Base-by-base conservation (phyloP, 2,888 invertebrate genomes). In the Isoperla grammatica region DNA sequence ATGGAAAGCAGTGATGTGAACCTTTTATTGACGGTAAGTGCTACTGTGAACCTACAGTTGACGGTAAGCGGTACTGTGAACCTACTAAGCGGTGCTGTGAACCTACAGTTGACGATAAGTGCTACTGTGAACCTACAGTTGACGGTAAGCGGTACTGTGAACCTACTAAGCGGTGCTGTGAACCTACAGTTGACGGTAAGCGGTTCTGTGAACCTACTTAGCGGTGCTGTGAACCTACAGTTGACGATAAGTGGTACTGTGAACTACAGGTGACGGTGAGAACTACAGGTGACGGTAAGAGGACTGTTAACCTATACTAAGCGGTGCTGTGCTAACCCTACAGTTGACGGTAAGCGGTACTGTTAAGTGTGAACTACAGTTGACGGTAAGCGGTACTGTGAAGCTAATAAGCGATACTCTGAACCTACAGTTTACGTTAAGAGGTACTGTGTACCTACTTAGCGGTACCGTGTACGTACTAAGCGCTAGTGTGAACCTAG, bases 261-360 rank as follows among this genome's bases (percentile, higher is more conserved):
- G 69, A 86, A n/a, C n/a, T n/a, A n/a, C n/a, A n/a, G n/a, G n/a
- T n/a, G n/a, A n/a, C n/a, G n/a, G n/a, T n/a, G n/a, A 88, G 63
- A 82, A 79, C 79, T 78, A 86, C 87, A 89, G 75, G 90, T 90
- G 17, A 90, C 90, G 13, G 88, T 88, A 2, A 90, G 78, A 22
- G 88, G 88, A 90, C 87, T 5, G 87, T 85, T 68, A 86, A 88
- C 63, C 82, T n/a, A n/a, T 88, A 89, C 4, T 82, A 81, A 11
- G 90, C 91, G 12, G 92, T 92, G 19, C n/a, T n/a, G n/a, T n/a
- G n/a, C n/a, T n/a, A n/a, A n/a, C 90, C 83, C 75, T 93, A 93
- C 50, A 85, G 60, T 71, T 70, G 20, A 71, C 71, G 11, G 69
- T 68, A 29, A 71, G 68, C 54, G 67, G 66, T 5, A 71, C 68